These are phyloP conservation scores for Deilephila elpenor DNA, from an alignment of 2,888 invertebrate genomes.

Conservation along the genomic window DNA sequence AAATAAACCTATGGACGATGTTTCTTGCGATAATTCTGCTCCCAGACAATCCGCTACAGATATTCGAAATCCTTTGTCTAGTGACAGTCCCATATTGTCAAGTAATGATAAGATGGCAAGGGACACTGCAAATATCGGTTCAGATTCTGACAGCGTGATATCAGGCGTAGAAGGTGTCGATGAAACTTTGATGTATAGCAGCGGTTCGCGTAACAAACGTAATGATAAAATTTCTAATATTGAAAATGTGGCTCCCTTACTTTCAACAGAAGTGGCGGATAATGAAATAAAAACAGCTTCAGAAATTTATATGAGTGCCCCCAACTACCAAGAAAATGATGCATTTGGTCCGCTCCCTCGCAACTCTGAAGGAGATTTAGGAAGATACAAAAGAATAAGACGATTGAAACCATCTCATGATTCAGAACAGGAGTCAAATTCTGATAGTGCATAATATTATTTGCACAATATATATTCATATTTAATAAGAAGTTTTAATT, in stretches of 20 bases:
- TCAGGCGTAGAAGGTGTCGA: constrained; percentile 72
- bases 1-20: constrained; percentile 30
- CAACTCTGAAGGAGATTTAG: constrained; percentile 64
- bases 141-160: constrained; percentile 71
- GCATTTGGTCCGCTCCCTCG: constrained; percentile 66
- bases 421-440: neutral
- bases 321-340: constrained; percentile 66
- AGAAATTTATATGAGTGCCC: constrained; percentile 53
- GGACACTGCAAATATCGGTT: constrained; percentile 52
- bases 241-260: constrained; percentile 41
- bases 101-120: constrained; percentile 48
- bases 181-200: constrained; percentile 72
- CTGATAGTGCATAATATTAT: neutral
- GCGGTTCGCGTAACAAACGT: constrained; percentile 59
- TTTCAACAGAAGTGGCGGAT: constrained; percentile 48
- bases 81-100: constrained; percentile 1
- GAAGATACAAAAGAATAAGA: constrained; percentile 73
- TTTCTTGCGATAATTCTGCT: neutral
- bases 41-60: constrained; percentile 6
- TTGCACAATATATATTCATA: constrained; percentile 5
- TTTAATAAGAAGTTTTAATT: constrained; percentile 14
- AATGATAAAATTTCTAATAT: constrained; percentile 41
- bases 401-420: constrained; percentile 58
- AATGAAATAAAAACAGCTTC: constrained; percentile 48
- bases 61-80: neutral